Percentiles rank a stretch among this genome's conserved stretches.
phyloP scores from a whole-genome alignment of 2,113 vertebrate genomes.

The Labeo catla region DNA sequence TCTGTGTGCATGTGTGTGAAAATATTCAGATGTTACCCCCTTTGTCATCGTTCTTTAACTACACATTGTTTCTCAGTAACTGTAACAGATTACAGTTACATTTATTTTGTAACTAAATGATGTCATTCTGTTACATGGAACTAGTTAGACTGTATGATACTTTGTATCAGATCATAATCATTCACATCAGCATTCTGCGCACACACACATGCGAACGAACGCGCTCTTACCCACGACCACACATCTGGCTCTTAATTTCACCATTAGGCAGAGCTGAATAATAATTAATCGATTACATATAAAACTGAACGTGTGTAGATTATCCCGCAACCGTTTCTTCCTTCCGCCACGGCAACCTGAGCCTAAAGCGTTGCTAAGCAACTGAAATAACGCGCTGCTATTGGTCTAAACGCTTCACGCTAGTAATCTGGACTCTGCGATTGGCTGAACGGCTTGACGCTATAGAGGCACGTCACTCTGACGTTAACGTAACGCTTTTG shows the following conservation, averaged over 20 bases:
- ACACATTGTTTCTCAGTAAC: no score
- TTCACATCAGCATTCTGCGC: no score
- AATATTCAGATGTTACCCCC: no score
- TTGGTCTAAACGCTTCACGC: conserved; percentile 52
- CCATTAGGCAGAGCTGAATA: conserved; percentile 61
- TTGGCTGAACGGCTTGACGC: conserved; percentile 61
- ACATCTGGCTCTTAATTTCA: conserved; percentile 77
- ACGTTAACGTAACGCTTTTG: background rate
- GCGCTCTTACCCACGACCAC: conserved; percentile 74
- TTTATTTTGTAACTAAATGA: no score
- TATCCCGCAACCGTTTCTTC: background rate
- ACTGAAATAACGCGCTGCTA: conserved; percentile 53
- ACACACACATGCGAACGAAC: background rate
- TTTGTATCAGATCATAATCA: background rate
- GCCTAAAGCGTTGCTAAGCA: conserved; percentile 68
- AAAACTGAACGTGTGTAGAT: background rate
- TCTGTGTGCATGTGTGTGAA: no score
- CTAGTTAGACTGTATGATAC: no score
- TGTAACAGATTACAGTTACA: no score
- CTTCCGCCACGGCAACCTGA: conserved; percentile 53
- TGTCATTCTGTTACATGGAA: no score
- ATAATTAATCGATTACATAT: background rate
- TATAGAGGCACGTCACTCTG: background rate
- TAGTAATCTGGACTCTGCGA: background rate
- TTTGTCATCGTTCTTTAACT: no score